Evolutionary conservation across 1,140 invertebrate species (phyloP).

Genomic region (Acromyrmex charruanus): DNA sequence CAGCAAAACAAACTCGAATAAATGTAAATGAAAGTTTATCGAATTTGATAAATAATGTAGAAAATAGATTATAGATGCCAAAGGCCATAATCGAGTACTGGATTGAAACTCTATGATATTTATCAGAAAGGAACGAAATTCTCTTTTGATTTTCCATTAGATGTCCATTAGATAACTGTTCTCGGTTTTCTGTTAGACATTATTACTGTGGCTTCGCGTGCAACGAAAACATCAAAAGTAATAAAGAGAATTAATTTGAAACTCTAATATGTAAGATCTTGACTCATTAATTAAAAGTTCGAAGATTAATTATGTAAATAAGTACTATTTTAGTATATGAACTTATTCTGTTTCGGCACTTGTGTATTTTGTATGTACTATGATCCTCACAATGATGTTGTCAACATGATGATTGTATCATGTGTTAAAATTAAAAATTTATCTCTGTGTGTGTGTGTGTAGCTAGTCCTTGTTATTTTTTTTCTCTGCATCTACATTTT

Average conservation of each 20-base stretch:
- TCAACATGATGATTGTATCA: not conserved
- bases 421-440: not conserved
- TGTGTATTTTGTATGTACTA: not conserved
- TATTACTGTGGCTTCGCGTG: not conserved
- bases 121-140: constrained; percentile 12
- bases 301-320: not conserved
- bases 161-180: constrained; percentile 21
- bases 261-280: not conserved
- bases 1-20: constrained; percentile 18
- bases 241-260: constrained; percentile 16
- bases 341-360: not conserved
- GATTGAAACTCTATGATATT: constrained; percentile 9
- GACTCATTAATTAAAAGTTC: not conserved
- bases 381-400: not conserved
- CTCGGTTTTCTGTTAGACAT: constrained; percentile 16
- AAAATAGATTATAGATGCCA: constrained; percentile 12
- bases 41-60: constrained; percentile 17
- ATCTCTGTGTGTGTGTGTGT: no score
- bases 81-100: not conserved
- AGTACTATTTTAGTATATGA: not conserved
- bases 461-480: not conserved
- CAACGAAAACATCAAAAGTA: not conserved
- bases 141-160: constrained; percentile 26
- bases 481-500: not conserved
- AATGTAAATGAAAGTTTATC: not conserved